Conservation (phyloP, 37 sponge, comb jelly and placozoan species). For the Halichondria panicea region DNA sequence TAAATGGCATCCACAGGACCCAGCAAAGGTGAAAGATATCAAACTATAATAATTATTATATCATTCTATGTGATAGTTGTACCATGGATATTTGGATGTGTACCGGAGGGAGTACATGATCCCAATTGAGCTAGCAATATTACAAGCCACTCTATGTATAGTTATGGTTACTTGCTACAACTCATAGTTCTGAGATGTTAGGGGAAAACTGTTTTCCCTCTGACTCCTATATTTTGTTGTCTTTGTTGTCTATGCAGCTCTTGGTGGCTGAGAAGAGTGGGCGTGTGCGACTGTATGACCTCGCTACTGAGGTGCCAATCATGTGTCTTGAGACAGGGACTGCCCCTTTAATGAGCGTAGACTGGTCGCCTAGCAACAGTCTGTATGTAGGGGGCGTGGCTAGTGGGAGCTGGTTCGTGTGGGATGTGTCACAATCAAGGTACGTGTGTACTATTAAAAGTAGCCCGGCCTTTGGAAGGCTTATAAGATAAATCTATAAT, state of each 20-base stretch:
- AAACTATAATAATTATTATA: slow-evolving; percentile 1
- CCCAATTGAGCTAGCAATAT: no score
- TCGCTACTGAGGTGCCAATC: slow-evolving; percentile 41
- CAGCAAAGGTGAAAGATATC: slow-evolving; percentile 36
- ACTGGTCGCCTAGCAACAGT: slow-evolving; percentile 66
- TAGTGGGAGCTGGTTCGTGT: slow-evolving; percentile 53
- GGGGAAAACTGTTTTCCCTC: background rate
- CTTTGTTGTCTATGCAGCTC: slow-evolving; percentile 20
- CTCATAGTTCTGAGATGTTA: no score
- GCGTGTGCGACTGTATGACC: slow-evolving; percentile 41
- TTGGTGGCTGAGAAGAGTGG: slow-evolving; percentile 69
- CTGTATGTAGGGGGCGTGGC: slow-evolving; percentile 56
- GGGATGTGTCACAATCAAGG: slow-evolving; percentile 66
- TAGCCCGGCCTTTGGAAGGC: background rate
- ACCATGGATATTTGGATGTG: background rate
- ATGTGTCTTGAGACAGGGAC: slow-evolving; percentile 25
- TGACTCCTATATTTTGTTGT: background rate
- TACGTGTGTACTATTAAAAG: slow-evolving; percentile 13
- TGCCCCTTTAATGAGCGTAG: slow-evolving; percentile 29
- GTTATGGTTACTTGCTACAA: no score
- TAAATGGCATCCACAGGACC: slow-evolving; percentile 53
- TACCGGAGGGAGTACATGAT: no score
- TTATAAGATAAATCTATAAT: background rate
- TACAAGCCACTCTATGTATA: no score
- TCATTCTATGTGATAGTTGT: background rate